Conservation (phyloP, 2,797 vertebrate genomes). For the Trematomus bernacchii region DNA sequence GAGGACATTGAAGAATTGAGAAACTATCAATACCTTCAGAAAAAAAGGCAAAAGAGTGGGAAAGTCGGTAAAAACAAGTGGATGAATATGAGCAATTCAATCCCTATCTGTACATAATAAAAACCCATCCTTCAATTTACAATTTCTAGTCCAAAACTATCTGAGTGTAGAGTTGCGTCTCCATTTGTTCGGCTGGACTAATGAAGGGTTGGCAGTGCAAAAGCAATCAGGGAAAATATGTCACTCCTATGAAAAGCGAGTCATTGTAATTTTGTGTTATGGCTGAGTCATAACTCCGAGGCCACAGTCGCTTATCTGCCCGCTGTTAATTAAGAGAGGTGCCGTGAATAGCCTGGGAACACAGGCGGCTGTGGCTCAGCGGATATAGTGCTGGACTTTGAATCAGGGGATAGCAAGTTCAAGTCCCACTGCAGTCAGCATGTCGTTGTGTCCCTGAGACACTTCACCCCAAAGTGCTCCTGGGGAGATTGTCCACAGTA, state of each 20-base stretch:
- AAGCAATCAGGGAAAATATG: slow-evolving; percentile 66
- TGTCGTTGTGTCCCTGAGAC: no score
- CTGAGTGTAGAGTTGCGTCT: slow-evolving; percentile 14
- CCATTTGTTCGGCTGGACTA: slow-evolving; percentile 42
- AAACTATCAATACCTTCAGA: neutral
- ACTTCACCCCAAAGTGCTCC: no score
- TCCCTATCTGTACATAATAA: slow-evolving; percentile 16
- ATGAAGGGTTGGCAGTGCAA: slow-evolving; percentile 51
- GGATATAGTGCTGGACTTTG: no score
- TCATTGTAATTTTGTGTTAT: slow-evolving; percentile 69
- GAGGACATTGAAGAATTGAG: slow-evolving; percentile 16
- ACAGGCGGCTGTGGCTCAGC: no score
- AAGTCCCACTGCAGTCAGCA: no score
- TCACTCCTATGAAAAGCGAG: slow-evolving; percentile 68
- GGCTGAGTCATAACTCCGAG: slow-evolving; percentile 67
- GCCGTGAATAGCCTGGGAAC: slow-evolving; percentile 72
- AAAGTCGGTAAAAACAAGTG: neutral
- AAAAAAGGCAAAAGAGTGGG: neutral
- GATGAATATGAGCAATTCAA: neutral
- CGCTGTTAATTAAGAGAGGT: slow-evolving; percentile 77
- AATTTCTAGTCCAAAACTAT: slow-evolving; percentile 15
- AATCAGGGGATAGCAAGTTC: no score
- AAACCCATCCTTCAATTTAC: slow-evolving; percentile 1
- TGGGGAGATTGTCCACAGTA: no score
- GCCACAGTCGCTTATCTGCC: slow-evolving; percentile 72